These are phyloP conservation scores for Echiichthys vipera DNA, from an alignment of 2,797 vertebrate species.

Conservation along the genomic window DNA sequence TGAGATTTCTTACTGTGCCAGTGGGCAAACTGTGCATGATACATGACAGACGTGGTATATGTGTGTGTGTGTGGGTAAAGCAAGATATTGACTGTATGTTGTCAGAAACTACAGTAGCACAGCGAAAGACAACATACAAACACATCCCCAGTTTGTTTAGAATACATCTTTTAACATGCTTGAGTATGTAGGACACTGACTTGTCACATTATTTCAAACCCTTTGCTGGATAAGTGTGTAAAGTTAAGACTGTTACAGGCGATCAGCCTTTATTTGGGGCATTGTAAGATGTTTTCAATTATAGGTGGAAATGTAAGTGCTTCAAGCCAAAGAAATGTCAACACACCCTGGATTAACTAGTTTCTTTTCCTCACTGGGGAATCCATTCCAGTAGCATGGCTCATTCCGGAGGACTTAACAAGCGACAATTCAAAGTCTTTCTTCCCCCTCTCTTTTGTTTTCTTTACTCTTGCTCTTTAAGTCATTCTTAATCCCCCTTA, in stretches of 20 bases:
- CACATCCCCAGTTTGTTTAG: not conserved
- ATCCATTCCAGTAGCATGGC: conserved; percentile 52
- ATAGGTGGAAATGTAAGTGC: conserved; percentile 57
- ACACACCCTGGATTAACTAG: conserved; percentile 64
- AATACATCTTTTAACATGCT: not conserved
- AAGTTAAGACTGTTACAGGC: conserved; percentile 24
- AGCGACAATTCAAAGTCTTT: conserved; percentile 27
- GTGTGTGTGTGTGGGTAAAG: conserved; percentile 13
- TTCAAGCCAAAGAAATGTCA: conserved; percentile 66
- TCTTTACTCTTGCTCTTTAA: conserved; percentile 33
- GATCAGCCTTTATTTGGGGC: conserved; percentile 39
- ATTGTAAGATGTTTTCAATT: conserved; percentile 64
- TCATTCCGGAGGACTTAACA: conserved; percentile 45
- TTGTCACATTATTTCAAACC: conserved; percentile 2
- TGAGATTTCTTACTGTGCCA: conserved; percentile 48
- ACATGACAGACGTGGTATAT: conserved; percentile 27
- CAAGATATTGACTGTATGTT: not conserved
- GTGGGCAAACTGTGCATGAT: conserved; percentile 21
- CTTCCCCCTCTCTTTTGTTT: conserved; percentile 27
- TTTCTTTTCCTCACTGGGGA: conserved; percentile 46
- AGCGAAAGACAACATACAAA: not conserved
- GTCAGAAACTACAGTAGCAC: conserved; percentile 2
- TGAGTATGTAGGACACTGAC: not conserved
- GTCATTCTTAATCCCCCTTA: conserved; percentile 18
- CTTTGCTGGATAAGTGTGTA: conserved; percentile 27